Evolutionary conservation across 2,797 vertebrate species (phyloP).

Genomic region (Anguilla anguilla): DNA sequence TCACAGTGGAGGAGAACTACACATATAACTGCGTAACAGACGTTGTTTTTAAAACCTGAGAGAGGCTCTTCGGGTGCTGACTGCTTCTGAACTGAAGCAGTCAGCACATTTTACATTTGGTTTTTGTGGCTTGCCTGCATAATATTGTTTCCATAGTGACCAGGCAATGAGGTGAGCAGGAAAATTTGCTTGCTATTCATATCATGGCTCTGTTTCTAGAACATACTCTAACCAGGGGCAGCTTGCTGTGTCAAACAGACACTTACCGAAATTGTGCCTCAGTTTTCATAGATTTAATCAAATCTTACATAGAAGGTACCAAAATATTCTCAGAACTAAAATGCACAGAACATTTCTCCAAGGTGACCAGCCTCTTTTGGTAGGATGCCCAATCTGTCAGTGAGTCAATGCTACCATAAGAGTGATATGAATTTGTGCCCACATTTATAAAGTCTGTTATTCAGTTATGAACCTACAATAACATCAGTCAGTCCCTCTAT

Average conservation of each 20-base stretch:
- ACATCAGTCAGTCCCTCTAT: background rate
- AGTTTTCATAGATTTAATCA: background rate
- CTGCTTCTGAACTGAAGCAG: background rate
- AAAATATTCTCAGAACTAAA: background rate
- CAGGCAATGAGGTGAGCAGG: background rate
- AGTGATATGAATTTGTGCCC: background rate
- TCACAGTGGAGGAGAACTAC: no score
- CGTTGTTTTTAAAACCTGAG: no score
- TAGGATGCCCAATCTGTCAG: background rate
- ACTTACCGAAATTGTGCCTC: background rate
- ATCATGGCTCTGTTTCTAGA: background rate
- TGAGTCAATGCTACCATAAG: no score
- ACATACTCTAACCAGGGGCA: background rate
- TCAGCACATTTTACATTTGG: background rate
- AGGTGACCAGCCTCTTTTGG: background rate
- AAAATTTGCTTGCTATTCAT: background rate
- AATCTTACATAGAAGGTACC: background rate
- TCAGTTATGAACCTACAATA: background rate
- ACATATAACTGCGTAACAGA: background rate
- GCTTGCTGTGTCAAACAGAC: background rate
- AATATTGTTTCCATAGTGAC: constrained; percentile 1
- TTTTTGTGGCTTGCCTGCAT: background rate
- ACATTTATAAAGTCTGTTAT: background rate
- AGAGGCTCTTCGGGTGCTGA: no score
- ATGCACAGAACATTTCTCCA: background rate